Conservation (phyloP, 2,797 vertebrate species). For the Octomys mimax region DNA sequence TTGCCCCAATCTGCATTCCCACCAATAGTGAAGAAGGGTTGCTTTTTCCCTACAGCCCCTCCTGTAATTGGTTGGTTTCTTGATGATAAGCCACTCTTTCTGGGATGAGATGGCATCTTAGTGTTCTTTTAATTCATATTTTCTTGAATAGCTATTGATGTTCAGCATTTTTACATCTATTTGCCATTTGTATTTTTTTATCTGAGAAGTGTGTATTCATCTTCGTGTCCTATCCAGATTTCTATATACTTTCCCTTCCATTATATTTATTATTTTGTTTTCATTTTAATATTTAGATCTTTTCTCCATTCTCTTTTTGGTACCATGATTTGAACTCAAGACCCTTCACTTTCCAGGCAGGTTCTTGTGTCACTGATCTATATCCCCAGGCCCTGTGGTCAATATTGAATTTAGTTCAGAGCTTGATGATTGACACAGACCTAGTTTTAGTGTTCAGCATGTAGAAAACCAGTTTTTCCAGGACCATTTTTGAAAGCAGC, state of each 20-base stretch:
- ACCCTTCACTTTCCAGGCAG: no score
- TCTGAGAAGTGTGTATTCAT: not conserved
- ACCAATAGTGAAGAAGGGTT: not conserved
- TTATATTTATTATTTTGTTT: not conserved
- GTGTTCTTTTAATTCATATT: not conserved
- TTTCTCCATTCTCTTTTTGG: not conserved
- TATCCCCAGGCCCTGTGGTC: not conserved
- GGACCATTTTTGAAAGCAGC: not conserved
- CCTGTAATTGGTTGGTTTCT: not conserved
- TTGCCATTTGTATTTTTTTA: not conserved
- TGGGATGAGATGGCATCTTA: not conserved
- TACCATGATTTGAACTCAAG: no score
- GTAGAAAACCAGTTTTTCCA: not conserved
- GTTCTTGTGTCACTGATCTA: no score
- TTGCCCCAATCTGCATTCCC: not conserved
- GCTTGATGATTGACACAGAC: not conserved
- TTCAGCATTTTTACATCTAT: not conserved
- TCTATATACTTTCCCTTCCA: not conserved
- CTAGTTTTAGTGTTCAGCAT: not conserved
- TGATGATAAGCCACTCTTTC: not conserved
- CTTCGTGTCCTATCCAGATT: not conserved
- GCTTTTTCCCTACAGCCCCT: not conserved
- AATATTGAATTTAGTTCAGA: not conserved
- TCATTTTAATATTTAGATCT: not conserved
- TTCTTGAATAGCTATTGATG: not conserved